Evolutionary conservation across 2,797 vertebrate genomes (phyloP).

Genomic region (Staurois parvus): DNA sequence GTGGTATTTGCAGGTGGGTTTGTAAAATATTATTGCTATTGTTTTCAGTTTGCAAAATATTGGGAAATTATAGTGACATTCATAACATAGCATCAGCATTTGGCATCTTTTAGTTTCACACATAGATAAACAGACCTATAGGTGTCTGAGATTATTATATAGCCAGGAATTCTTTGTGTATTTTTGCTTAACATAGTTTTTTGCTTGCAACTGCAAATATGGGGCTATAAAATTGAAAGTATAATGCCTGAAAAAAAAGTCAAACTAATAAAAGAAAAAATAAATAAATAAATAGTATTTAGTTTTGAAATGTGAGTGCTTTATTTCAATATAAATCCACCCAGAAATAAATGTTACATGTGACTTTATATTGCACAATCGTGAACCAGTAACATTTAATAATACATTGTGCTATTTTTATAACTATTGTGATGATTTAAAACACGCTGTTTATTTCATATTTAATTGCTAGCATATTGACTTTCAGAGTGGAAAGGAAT

Average conservation of each 20-base stretch:
- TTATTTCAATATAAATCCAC: not conserved
- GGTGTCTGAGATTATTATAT: not conserved
- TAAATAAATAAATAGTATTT: not conserved
- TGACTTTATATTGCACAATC: constrained; percentile 24
- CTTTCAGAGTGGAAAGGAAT: constrained; percentile 31
- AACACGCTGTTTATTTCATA: constrained; percentile 33
- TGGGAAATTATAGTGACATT: not conserved
- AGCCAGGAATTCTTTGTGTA: not conserved
- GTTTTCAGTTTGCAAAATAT: not conserved
- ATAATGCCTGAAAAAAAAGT: not conserved
- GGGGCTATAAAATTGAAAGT: not conserved
- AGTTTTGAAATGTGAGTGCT: not conserved
- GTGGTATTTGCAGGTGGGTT: not conserved
- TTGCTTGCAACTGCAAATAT: not conserved
- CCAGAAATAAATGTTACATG: constrained; percentile 5
- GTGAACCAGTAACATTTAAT: constrained; percentile 39
- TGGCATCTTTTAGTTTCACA: not conserved
- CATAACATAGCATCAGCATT: not conserved
- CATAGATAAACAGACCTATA: not conserved
- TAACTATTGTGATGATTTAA: constrained; percentile 41
- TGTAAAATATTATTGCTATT: not conserved
- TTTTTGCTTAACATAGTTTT: not conserved
- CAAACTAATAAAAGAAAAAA: not conserved
- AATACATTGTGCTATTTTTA: constrained; percentile 33
- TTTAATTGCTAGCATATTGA: constrained; percentile 48